Base-by-base conservation (phyloP, 1,140 invertebrate genomes). In the Drosophila varians region DNA sequence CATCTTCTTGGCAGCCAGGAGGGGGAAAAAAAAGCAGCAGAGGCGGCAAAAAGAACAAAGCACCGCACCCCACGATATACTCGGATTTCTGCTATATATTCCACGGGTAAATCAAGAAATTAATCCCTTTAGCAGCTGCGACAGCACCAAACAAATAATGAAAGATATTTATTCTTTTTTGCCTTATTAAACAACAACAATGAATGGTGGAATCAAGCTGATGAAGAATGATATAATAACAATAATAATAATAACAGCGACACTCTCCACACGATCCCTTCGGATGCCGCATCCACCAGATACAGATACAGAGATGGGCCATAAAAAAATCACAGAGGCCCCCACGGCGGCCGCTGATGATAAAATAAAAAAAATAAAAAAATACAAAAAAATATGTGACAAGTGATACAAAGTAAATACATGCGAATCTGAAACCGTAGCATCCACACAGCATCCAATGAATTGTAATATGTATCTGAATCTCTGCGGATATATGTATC, bases 331-430 rank as follows among this genome's bases (percentile, higher is more conserved):
- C 82, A 77, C 68, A n/a, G 76, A 75, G 49, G 47, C 69, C 57
- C 58, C 57, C 58, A 52, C 70, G 43, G 61, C 58, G 49, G 52
- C 57, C 71, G 76, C 55, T 73, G 51, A 76, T 71, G 76, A 86
- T 86, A 80, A 84, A n/a, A n/a, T n/a, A 28, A 9, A 28, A 28
- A 28, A 28, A 28, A 28, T 28, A 28, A 28, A 28, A 28, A 28
- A 9, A 28, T n/a, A n/a, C n/a, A n/a, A n/a, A n/a, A 31, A 86
- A 69, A 84, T 79, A 84, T 73, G 82, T 87, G 82, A 87, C 82
- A 87, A 87, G 82, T 87, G 82, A 87, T 87, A 87, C 82, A 87
- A 87, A 87, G 82, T 87, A 87, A 82, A 87, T 87, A 87, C 77
- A 87, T 77, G 82, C 77, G 82, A 87, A 87, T 87, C 57, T 76